Conservation (phyloP, 2,113 vertebrate genomes). For the Cynopterus brachyotis region DNA sequence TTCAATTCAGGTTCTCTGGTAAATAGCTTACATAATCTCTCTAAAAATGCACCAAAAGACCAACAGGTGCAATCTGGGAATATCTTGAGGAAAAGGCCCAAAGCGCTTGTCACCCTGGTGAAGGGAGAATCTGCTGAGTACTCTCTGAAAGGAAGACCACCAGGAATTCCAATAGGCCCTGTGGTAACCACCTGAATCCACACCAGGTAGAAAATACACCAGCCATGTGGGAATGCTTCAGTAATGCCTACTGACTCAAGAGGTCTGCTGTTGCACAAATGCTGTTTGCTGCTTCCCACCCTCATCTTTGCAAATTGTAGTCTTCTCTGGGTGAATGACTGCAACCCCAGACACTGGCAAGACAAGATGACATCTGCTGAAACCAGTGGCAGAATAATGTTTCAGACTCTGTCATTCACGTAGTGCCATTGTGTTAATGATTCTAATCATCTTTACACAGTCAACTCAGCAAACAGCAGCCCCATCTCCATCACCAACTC, state of each 20-base stretch:
- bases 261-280: neutral
- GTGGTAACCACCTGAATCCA: neutral
- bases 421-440: conserved; percentile 47
- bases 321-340: conserved; percentile 56
- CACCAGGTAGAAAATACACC: neutral
- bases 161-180: conserved; percentile 51
- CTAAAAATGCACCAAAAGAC: conserved; percentile 72
- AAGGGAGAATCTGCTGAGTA: neutral
- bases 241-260: conserved; percentile 36
- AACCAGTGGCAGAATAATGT: conserved; percentile 27
- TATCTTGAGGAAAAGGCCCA: conserved; percentile 19
- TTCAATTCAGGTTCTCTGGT: conserved; percentile 61
- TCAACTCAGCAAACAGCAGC: conserved; percentile 37
- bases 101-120: neutral
- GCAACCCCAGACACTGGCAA: conserved; percentile 39
- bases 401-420: conserved; percentile 47
- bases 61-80: neutral
- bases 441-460: conserved; percentile 39
- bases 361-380: conserved; percentile 61
- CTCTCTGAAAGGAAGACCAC: conserved; percentile 43
- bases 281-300: conserved; percentile 4
- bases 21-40: conserved; percentile 68
- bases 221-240: neutral
- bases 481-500: conserved; percentile 5
- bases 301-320: conserved; percentile 23